phyloP scores from a whole-genome alignment of 2,113 vertebrate genomes.

The Agapornis roseicollis region DNA sequence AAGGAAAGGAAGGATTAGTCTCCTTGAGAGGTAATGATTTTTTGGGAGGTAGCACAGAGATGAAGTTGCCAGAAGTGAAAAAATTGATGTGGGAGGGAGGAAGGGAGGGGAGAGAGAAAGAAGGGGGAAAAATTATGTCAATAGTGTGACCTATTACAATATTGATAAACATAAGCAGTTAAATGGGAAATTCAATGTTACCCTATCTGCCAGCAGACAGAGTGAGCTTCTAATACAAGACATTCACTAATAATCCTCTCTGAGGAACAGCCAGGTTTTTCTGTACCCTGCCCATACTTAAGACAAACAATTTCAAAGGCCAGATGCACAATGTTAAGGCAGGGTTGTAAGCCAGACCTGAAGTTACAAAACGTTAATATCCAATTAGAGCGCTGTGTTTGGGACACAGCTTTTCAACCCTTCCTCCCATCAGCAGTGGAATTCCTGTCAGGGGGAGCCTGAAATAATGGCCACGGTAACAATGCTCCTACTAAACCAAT shows the following conservation, averaged over 20 bases:
- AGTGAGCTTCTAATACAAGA: not conserved
- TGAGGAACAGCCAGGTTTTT: constrained; percentile 28
- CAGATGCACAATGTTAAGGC: not conserved
- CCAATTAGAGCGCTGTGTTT: not conserved
- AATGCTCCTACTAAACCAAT: not conserved
- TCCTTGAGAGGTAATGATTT: constrained; percentile 65
- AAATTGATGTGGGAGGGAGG: constrained; percentile 40
- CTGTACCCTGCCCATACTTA: not conserved
- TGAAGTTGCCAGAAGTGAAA: constrained; percentile 56
- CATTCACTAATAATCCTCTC: constrained; percentile 35
- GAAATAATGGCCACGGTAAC: not conserved
- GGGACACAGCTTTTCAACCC: not conserved
- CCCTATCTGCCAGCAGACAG: constrained; percentile 9
- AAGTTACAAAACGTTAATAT: not conserved
- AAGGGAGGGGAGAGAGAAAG: constrained; percentile 28
- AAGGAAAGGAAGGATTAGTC: constrained; percentile 47
- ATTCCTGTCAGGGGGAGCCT: not conserved
- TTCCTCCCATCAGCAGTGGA: not conserved
- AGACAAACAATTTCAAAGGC: constrained; percentile 17
- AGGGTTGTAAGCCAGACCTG: not conserved
- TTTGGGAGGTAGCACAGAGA: constrained; percentile 25
- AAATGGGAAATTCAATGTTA: constrained; percentile 54
- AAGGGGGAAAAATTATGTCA: constrained; percentile 21
- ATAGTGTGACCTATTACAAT: constrained; percentile 48
- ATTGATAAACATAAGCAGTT: constrained; percentile 51